Evolutionary conservation across 2,888 invertebrate genomes (phyloP).

Genomic region (Caenorhabditis drosophilae): DNA sequence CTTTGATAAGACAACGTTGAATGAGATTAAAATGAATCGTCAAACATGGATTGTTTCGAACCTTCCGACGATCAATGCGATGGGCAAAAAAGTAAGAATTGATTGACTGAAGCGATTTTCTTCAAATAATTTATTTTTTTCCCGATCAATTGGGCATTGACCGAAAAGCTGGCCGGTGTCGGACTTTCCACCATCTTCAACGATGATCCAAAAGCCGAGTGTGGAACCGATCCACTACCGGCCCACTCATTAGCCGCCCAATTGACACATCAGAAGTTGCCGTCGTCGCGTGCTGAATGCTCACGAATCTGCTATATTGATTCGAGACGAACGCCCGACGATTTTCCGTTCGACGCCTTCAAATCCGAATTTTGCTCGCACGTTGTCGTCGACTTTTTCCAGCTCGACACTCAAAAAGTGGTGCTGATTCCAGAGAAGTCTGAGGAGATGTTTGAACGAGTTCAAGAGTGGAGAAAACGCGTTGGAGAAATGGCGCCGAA

Average conservation of each 20-base stretch:
- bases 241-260: constrained; percentile 19
- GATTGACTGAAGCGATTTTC: background rate
- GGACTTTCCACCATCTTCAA: constrained; percentile 13
- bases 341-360: constrained; percentile 27
- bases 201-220: constrained; percentile 25
- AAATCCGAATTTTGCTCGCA: constrained; percentile 29
- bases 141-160: constrained; percentile 28
- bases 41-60: constrained; percentile 24
- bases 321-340: constrained; percentile 10
- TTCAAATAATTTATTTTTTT: background rate
- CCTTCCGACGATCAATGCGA: constrained; percentile 13
- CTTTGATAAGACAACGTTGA: constrained; percentile 14
- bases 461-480: constrained; percentile 19
- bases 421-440: background rate
- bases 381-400: constrained; percentile 20
- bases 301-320: constrained; percentile 29
- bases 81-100: constrained; percentile 23
- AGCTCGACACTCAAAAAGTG: constrained; percentile 12
- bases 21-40: constrained; percentile 23
- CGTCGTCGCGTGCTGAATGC: constrained; percentile 15
- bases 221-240: constrained; percentile 22
- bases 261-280: background rate
- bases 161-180: constrained; percentile 21
- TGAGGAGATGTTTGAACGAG: constrained; percentile 6
- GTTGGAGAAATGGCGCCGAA: constrained; percentile 12